Evolutionary conservation across 2,113 vertebrate species (phyloP).

Genomic region (Guaruba guarouba): DNA sequence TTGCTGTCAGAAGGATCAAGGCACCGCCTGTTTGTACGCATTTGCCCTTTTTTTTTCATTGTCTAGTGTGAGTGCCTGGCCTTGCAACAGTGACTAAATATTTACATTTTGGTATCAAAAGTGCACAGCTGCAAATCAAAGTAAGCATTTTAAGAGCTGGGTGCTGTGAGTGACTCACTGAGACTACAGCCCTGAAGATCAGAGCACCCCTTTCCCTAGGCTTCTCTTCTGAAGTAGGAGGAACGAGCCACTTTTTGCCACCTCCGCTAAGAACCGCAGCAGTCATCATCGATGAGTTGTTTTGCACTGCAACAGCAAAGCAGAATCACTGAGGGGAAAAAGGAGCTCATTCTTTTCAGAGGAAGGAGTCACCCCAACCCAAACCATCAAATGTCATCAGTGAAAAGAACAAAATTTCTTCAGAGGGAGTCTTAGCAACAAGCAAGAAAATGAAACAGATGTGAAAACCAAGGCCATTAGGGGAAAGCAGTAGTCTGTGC

Average conservation of each 20-base stretch:
- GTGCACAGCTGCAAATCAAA: background rate
- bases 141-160: background rate
- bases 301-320: background rate
- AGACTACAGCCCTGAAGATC: background rate
- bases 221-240: background rate
- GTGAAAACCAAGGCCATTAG: background rate
- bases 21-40: background rate
- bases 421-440: background rate
- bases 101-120: background rate
- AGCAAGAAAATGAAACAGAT: background rate
- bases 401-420: slow-evolving; percentile 1
- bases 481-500: background rate
- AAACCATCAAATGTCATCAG: background rate
- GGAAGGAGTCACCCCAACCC: background rate
- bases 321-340: background rate
- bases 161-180: background rate
- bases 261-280: background rate
- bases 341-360: background rate
- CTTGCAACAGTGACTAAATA: background rate
- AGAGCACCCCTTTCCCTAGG: background rate
- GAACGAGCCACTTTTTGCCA: background rate
- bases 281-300: background rate
- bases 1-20: background rate
- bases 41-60: background rate
- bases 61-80: background rate